phyloP scores from a whole-genome alignment of 2,888 invertebrate genomes.

The Epinotia bilunana region DNA sequence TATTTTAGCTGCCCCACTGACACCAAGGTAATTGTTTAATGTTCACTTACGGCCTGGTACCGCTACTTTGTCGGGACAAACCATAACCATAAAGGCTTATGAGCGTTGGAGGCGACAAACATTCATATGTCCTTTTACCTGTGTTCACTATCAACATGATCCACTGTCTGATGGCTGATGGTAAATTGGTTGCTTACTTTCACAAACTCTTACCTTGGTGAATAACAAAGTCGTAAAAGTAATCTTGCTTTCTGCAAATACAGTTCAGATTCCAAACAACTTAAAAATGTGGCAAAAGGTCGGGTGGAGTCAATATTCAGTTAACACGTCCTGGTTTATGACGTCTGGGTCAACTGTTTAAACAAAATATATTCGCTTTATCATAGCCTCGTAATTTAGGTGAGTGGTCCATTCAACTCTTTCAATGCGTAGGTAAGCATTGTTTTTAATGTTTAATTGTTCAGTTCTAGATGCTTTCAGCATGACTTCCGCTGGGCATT shows the following conservation, averaged over 20 bases:
- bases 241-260: neutral
- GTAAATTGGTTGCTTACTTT: slow-evolving; percentile 3
- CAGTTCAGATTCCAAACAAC: neutral
- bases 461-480: slow-evolving; percentile 30
- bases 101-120: neutral
- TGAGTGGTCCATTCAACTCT: slow-evolving; percentile 38
- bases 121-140: slow-evolving; percentile 1
- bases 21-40: slow-evolving; percentile 69
- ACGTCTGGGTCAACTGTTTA: slow-evolving; percentile 40
- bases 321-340: slow-evolving; percentile 11
- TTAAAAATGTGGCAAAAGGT: neutral
- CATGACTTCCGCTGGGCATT: slow-evolving; percentile 35
- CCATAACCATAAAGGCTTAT: slow-evolving; percentile 1
- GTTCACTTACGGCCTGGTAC: slow-evolving; percentile 64
- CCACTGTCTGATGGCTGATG: slow-evolving; percentile 4
- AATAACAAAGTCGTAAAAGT: neutral
- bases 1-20: slow-evolving; percentile 72
- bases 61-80: slow-evolving; percentile 58
- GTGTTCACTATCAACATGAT: slow-evolving; percentile 9
- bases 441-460: slow-evolving; percentile 35
- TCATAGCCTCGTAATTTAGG: slow-evolving; percentile 31
- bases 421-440: slow-evolving; percentile 23
- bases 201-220: neutral
- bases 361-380: slow-evolving; percentile 39
- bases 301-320: neutral